Base-by-base conservation (phyloP, 2,113 vertebrate species). In the Anser brachyrhynchus region DNA sequence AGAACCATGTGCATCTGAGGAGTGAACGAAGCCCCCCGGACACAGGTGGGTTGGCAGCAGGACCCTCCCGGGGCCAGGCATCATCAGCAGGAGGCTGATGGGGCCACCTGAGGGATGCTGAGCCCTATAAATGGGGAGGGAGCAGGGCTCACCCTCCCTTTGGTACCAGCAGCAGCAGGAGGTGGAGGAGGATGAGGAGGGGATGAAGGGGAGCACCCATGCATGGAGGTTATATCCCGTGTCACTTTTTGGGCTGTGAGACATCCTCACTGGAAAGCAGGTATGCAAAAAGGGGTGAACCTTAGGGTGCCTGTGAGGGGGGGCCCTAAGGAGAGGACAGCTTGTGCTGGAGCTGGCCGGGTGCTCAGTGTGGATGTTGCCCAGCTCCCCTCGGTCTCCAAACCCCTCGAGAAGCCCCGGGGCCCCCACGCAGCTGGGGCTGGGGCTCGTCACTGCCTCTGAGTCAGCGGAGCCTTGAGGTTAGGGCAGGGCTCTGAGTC, bases 71-170 rank as follows among this genome's bases (percentile, higher is more conserved):
- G 61, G 49, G 37, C 21, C 76, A 80, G 67, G n/a, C 44, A 62
- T 15, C 41, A 62, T 13, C 39, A 43, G n/a, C 7, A 10, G 51
- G 37, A 69, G 13, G 65, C 57, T 78, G 84, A 55, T 65, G 73
- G 37, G 86, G 12, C 13, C 54, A 72, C 65, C 65, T 69, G 62
- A 81, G 35, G 12, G 35, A 21, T 21, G 26, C 16, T 6, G 21
- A 23, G 21, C 31, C 37, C 31, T 73, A 35, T 71, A 58, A 62
- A 89, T 73, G 16, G 8, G 25, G 46, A 77, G 4, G 29, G 21
- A 76, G 12, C 0, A 7, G 1, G 0, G 0, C 0, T 4, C 14
- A 0, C 0, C 0, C 0, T n/a, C 2, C 1, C 1, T 19, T 41
- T 18, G 5, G 2, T 58, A 10, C 3, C 20, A 29, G n/a, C 5